phyloP scores from a whole-genome alignment of 2,797 vertebrate species.

The Pipistrellus nathusii region DNA sequence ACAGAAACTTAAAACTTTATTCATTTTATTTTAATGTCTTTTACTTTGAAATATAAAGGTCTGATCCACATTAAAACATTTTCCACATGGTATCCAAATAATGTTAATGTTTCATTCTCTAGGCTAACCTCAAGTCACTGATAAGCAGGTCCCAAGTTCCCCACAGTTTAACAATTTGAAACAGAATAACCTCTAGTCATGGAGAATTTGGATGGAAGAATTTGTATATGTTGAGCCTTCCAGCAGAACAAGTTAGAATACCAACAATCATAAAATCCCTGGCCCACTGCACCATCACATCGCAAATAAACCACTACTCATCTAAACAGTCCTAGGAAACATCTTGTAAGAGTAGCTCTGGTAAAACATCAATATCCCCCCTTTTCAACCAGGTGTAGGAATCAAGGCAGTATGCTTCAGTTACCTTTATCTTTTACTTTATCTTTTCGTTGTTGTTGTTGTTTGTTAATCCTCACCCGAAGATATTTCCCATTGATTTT shows the following conservation, averaged over 20 bases:
- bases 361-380: neutral
- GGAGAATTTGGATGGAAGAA: constrained; percentile 50
- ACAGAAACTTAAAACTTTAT: neutral
- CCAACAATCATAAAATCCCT: neutral
- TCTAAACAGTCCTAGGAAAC: neutral
- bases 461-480: no score
- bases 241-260: constrained; percentile 6
- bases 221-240: neutral
- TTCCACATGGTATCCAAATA: neutral
- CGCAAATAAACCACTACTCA: neutral
- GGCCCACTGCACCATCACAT: neutral
- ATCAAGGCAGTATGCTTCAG: constrained; percentile 55
- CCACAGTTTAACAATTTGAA: constrained; percentile 45
- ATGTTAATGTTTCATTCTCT: constrained; percentile 33
- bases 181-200: constrained; percentile 55
- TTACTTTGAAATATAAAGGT: constrained; percentile 55
- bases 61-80: neutral
- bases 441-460: neutral
- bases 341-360: neutral
- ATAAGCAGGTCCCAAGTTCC: constrained; percentile 41
- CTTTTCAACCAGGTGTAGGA: neutral
- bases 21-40: constrained; percentile 40
- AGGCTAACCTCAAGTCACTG: constrained; percentile 62
- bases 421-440: constrained; percentile 63
- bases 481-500: no score